These are phyloP conservation scores for Chaetogeoica ovagalla DNA, from an alignment of 2,888 invertebrate species.

Conservation along the genomic window DNA sequence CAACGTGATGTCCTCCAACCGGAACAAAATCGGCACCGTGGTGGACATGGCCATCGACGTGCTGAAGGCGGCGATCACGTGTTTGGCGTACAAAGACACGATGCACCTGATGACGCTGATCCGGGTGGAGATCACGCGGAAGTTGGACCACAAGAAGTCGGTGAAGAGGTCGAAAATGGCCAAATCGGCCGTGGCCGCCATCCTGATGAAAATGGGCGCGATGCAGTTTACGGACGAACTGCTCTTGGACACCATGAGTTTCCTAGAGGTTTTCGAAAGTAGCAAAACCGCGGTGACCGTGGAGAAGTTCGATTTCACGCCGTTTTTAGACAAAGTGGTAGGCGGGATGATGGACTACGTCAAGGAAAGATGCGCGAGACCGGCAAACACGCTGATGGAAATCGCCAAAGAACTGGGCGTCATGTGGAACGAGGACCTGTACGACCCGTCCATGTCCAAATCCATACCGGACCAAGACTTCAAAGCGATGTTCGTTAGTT, in stretches of 20 bases:
- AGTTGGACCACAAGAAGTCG: accelerated
- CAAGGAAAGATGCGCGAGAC: background rate
- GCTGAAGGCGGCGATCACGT: background rate
- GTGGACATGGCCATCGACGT: background rate
- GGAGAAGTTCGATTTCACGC: background rate
- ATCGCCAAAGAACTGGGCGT: background rate
- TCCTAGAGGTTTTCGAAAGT: background rate
- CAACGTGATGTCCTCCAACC: background rate
- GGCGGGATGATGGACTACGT: background rate
- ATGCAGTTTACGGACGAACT: background rate
- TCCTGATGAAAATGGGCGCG: background rate
- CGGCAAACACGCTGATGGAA: background rate
- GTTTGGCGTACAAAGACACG: slow-evolving; percentile 17
- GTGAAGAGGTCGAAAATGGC: background rate
- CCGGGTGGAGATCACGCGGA: background rate
- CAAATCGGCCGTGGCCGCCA: background rate
- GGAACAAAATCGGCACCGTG: background rate
- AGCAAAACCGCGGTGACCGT: accelerated
- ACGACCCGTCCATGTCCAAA: too few species aligned
- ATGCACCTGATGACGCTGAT: background rate
- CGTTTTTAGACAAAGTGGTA: background rate
- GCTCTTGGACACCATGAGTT: background rate
- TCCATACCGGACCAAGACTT: accelerated
- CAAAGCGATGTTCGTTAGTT: background rate
- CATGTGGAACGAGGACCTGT: background rate